phyloP scores from a whole-genome alignment of 2,888 invertebrate genomes.

The Griposia aprilina region DNA sequence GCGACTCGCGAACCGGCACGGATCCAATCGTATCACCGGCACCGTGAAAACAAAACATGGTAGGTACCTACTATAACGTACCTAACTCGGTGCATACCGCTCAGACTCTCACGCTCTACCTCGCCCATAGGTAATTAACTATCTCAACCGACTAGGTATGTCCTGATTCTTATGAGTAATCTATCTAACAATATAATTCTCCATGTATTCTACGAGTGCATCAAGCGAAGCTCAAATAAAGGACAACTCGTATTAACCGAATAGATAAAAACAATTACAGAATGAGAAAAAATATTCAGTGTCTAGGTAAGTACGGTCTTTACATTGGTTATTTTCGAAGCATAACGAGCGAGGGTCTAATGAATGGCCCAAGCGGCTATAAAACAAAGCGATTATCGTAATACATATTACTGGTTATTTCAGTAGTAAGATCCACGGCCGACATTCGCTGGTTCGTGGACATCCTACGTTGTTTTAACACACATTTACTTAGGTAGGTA shows the following conservation, averaged over 20 bases:
- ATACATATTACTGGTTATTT: conserved; percentile 36
- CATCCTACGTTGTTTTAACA: conserved; percentile 3
- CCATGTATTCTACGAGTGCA: conserved; percentile 4
- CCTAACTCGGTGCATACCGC: conserved; percentile 49
- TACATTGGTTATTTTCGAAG: conserved; percentile 61
- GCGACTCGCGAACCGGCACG: conserved; percentile 75
- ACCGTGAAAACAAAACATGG: conserved; percentile 66
- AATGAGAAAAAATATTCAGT: conserved; percentile 32
- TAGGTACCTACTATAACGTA: conserved; percentile 48
- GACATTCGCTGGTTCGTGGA: conserved; percentile 23
- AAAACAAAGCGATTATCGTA: conserved; percentile 53
- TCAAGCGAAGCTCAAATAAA: conserved; percentile 8
- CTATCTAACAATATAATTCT: conserved; percentile 10
- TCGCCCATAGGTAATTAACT: conserved; percentile 61
- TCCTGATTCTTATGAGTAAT: conserved; percentile 31
- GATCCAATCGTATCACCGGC: conserved; percentile 64
- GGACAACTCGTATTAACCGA: conserved; percentile 17
- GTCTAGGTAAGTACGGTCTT: conserved; percentile 34
- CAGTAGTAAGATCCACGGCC: conserved; percentile 20
- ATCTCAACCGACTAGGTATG: conserved; percentile 39
- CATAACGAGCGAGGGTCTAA: conserved; percentile 63
- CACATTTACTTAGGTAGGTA: conserved; percentile 10
- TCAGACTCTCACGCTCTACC: conserved; percentile 78
- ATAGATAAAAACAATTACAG: conserved; percentile 31
- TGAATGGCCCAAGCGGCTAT: conserved; percentile 57